phyloP scores from a whole-genome alignment of 2,888 invertebrate genomes.

The Lordiphosa fenestrarum region DNA sequence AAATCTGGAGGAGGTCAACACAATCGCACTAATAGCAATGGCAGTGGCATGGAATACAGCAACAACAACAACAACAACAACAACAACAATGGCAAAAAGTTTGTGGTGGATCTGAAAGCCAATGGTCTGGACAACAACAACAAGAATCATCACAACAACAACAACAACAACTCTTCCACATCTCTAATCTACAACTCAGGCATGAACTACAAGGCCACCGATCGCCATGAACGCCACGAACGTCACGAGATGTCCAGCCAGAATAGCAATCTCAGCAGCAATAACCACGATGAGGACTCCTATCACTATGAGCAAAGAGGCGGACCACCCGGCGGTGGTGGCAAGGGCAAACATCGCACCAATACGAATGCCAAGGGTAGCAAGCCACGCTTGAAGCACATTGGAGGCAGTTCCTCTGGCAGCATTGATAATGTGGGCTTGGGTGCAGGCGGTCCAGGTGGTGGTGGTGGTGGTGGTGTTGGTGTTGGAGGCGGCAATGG shows the following conservation, averaged over 20 bases:
- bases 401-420: slow-evolving; percentile 74
- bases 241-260: slow-evolving; percentile 68
- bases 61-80: slow-evolving; percentile 54
- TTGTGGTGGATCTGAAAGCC: slow-evolving; percentile 54
- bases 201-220: slow-evolving; percentile 73
- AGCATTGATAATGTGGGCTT: slow-evolving; percentile 81
- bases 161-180: slow-evolving; percentile 36
- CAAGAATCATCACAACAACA: slow-evolving; percentile 38
- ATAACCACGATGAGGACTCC: slow-evolving; percentile 76
- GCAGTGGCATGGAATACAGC: slow-evolving; percentile 66
- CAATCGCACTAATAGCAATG: slow-evolving; percentile 64
- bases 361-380: slow-evolving; percentile 79
- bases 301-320: slow-evolving; percentile 71
- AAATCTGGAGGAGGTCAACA: slow-evolving; percentile 66
- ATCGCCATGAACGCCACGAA: slow-evolving; percentile 64
- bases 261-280: slow-evolving; percentile 72
- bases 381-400: slow-evolving; percentile 80
- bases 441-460: slow-evolving; percentile 4
- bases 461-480: slow-evolving; percentile 9
- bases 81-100: slow-evolving; percentile 53
- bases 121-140: slow-evolving; percentile 61
- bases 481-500: slow-evolving; percentile 42
- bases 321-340: slow-evolving; percentile 43
- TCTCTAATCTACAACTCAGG: slow-evolving; percentile 69
- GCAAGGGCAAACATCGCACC: slow-evolving; percentile 76